Evolutionary conservation across 2,113 vertebrate species (phyloP).

Genomic region (Gallinago paraguaiae): DNA sequence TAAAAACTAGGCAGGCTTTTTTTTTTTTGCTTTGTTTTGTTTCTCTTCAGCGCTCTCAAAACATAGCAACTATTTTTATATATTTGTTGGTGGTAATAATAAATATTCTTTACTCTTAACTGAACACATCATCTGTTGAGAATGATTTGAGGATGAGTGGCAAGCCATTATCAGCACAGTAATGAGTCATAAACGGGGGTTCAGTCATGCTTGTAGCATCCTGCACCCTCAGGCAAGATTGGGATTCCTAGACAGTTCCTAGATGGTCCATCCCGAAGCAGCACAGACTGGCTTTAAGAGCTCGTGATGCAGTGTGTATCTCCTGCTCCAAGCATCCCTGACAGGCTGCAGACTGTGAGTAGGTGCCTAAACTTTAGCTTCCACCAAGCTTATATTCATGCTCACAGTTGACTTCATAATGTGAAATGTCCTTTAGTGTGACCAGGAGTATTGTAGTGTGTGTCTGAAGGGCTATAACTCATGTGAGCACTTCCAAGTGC

Average conservation of each 20-base stretch:
- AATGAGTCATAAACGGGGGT: neutral
- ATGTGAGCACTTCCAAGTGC: neutral
- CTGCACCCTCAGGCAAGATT: rapidly evolving
- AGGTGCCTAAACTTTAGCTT: neutral
- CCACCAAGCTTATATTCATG: neutral
- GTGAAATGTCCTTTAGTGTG: neutral
- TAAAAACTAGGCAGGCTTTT: neutral
- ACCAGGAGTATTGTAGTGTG: neutral
- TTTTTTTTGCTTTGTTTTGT: neutral
- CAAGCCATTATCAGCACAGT: neutral
- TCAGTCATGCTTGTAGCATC: neutral
- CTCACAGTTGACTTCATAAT: neutral
- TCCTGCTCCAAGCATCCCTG: neutral
- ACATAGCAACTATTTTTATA: constrained; percentile 4
- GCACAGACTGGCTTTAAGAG: neutral
- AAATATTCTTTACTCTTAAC: neutral
- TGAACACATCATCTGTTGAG: neutral
- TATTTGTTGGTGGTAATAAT: neutral
- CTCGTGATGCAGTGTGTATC: neutral
- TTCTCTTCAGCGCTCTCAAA: constrained; percentile 21
- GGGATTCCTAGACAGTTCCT: neutral
- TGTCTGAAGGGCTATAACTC: neutral
- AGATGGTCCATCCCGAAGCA: neutral
- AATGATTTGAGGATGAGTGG: neutral
- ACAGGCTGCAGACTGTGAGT: neutral